Conservation (phyloP, 2,797 vertebrate genomes). For the Diceros bicornis region DNA sequence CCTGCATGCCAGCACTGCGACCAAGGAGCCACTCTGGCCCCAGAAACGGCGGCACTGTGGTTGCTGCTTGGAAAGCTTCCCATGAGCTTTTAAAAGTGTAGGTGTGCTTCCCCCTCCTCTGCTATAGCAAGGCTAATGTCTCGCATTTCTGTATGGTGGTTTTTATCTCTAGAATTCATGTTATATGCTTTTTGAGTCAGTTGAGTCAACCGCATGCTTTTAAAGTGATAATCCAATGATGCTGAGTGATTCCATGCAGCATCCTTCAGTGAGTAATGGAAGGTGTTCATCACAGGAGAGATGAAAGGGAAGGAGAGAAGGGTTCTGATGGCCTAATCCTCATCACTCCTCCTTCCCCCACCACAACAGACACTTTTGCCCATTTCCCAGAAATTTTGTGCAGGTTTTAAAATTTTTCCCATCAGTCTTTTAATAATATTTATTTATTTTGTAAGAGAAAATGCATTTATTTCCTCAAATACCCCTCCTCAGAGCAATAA, state of each 20-base stretch:
- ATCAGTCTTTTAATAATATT: not conserved
- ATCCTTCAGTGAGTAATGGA: not conserved
- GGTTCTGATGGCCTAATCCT: not conserved
- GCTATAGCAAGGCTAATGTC: not conserved
- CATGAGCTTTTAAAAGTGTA: slow-evolving; percentile 40
- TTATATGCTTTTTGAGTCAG: not conserved
- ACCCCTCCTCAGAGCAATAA: not conserved
- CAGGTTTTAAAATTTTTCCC: not conserved
- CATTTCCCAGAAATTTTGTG: not conserved
- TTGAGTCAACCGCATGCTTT: not conserved
- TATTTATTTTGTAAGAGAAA: slow-evolving; percentile 25
- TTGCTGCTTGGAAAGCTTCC: not conserved
- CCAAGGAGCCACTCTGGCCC: slow-evolving; percentile 56
- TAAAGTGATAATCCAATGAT: not conserved
- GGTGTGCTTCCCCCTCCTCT: not conserved
- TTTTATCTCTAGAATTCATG: not conserved
- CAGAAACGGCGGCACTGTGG: slow-evolving; percentile 34
- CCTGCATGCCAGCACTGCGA: not conserved
- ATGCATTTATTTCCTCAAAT: not conserved
- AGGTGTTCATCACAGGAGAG: not conserved
- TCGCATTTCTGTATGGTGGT: not conserved
- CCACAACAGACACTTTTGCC: not conserved
- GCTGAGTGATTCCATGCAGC: not conserved
- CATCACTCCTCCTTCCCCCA: not conserved
- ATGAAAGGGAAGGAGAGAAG: not conserved